Evolutionary conservation across 2,797 vertebrate genomes (phyloP), one percentile per base, ranked within the genome.

Genomic region (Urosaurus nigricauda): DNA sequence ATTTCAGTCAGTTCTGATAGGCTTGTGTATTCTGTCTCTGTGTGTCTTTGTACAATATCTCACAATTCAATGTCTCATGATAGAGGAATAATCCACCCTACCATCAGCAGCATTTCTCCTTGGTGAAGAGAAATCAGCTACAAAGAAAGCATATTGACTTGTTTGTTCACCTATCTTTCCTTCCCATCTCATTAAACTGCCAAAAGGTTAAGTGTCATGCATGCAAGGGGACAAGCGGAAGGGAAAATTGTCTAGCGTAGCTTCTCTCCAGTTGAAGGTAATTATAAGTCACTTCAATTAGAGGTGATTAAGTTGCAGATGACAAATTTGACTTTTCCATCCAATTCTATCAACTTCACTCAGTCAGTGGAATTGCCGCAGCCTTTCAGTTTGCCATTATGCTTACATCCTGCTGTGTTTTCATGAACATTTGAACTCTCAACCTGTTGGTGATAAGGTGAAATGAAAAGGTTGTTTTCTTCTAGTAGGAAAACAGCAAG

Each of bases 201-300:
- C 68, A 65, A 37, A 86, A 35, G 68, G 21, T 43, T 83, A 87
- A 79, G 16, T 85, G 32, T 2, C 75, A 37, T 88, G 85, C 53
- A 40, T 58, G 51, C 60, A 29, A 60, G 47, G 43, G 79, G 1
- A 8, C 16, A 53, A 12, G 60, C 47, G 78, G 71, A 75, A 84
- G 4, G 1, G 71, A 85, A 51, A 89, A 82, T 60, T 77, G 84
- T 14, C 71, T 88, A 12, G 21, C 84, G 37, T 1, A 40, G 32
- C 8, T 47, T 7, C 47, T 51, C 63, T 80, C 85, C 71, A 80
- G 37, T 29, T 70, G 56, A 0, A 88, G 35, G 56, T 63, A 88
- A 89, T 89, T 79, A 75, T 3, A 91, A 83, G 79, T 93, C 90
- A 84, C 53, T 92, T 87, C 89, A 82, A 71, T 93, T 89, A 77